Evolutionary conservation across 2,888 invertebrate species (phyloP).

Genomic region (Leptinotarsa juncta): DNA sequence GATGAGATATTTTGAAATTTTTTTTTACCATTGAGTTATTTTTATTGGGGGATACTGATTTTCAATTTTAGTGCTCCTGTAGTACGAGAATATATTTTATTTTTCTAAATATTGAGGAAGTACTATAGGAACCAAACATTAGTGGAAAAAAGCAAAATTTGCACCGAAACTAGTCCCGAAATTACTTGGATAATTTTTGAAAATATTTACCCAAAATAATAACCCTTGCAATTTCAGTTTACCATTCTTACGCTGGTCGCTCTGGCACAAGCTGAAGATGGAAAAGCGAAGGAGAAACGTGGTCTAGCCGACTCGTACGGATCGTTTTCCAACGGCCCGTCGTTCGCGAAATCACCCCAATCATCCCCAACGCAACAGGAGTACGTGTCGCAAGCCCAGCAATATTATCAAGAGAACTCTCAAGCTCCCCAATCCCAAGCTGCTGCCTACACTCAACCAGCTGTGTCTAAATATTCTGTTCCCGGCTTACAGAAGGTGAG

Average conservation of each 20-base stretch:
- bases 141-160: too few species aligned
- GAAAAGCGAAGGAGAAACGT: slow-evolving; percentile 46
- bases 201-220: too few species aligned
- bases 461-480: slow-evolving; percentile 31
- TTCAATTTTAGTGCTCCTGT: too few species aligned
- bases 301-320: slow-evolving; percentile 23
- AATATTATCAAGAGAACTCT: slow-evolving; percentile 45
- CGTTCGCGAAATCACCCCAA: slow-evolving; percentile 32
- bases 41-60: too few species aligned
- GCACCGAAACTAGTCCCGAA: neutral
- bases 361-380: slow-evolving; percentile 38
- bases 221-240: slow-evolving; percentile 41
- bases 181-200: too few species aligned
- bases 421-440: slow-evolving; percentile 40
- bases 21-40: too few species aligned
- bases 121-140: too few species aligned
- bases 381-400: slow-evolving; percentile 43
- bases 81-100: too few species aligned
- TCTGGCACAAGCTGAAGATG: slow-evolving; percentile 41
- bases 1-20: too few species aligned
- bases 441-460: slow-evolving; percentile 27
- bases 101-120: too few species aligned
- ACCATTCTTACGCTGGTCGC: slow-evolving; percentile 43
- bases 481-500: slow-evolving; percentile 22
- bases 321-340: slow-evolving; percentile 20